A percentile compares a stretch with the other conserved stretches of the same genome.
Evolutionary conservation across 2,888 invertebrate genomes (phyloP).

Genomic region (Trissoscelio sp.): DNA sequence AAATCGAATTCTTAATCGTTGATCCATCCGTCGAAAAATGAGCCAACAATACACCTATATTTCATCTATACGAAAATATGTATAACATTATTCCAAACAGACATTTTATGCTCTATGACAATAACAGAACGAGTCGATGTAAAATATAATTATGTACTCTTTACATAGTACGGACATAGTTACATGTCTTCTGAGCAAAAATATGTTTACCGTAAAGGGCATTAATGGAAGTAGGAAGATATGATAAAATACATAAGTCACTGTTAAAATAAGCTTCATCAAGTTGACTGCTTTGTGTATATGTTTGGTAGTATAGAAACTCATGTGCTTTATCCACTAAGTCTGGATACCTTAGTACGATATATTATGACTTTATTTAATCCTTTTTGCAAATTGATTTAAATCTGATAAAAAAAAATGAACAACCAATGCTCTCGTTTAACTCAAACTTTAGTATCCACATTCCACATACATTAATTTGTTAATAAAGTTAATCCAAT

Average conservation of each 20-base stretch:
- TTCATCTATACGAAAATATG: constrained; percentile 45
- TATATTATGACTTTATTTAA: constrained; percentile 61
- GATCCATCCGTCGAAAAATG: constrained; percentile 15
- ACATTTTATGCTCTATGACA: constrained; percentile 47
- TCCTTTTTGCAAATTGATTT: constrained; percentile 47
- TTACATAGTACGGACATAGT: constrained; percentile 46
- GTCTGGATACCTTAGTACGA: constrained; percentile 34
- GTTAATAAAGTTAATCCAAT: constrained; percentile 31
- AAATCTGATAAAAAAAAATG: neutral
- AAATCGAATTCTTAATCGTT: neutral
- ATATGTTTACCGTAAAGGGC: constrained; percentile 50
- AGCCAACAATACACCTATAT: constrained; percentile 20
- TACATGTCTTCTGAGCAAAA: constrained; percentile 66
- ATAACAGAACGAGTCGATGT: constrained; percentile 53
- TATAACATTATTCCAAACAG: constrained; percentile 47
- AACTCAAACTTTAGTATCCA: constrained; percentile 7
- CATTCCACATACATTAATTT: neutral
- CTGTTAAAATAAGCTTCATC: constrained; percentile 57
- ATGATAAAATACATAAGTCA: constrained; percentile 56
- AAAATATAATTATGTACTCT: constrained; percentile 45
- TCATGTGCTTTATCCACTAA: constrained; percentile 47
- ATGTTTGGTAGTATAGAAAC: constrained; percentile 45
- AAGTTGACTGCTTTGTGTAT: constrained; percentile 39
- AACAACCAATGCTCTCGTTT: neutral
- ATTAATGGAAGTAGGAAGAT: constrained; percentile 62